Evolutionary conservation across 2,797 vertebrate genomes (phyloP), one percentile per base, ranked within the genome.

Genomic region (Diglossa cyanea): DNA sequence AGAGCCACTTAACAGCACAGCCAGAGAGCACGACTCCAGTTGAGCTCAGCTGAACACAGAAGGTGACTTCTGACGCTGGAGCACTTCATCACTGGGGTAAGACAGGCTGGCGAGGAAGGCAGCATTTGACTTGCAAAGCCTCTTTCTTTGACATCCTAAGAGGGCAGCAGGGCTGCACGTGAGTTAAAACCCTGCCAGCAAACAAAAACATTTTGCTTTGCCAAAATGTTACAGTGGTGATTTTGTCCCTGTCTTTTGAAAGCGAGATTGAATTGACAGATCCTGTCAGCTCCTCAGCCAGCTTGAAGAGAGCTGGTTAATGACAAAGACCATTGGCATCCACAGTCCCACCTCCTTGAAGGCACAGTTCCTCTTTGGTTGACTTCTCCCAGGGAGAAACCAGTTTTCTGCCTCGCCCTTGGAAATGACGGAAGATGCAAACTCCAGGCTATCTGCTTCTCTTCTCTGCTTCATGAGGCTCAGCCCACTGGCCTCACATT

Each of bases 41-140:
- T 61, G 55, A 93, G 92, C 92, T 96, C 83, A 94, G 74, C 80
- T 89, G 91, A 96, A 40, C 74, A 66, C 67, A 73, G 92, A 96
- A 95, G 92, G 94, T 95, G 94, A 96, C 95, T 96, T 66, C 80
- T 95, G 70, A 73, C 1, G 0, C 77, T 31, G 35, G 44, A 90
- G 55, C 84, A 88, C 60, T 94, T 92, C 31, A 75, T 93, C 86
- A 94, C 25, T 17, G 1, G 35, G 57, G 25, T 65, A 72, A 86
- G 8, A 4, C 2, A 1, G 47, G 60, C 51, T 55, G 54, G 58
- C 48, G 25, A 88, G 57, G 79, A 78, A 61, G 39, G 33, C 58
- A 62, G 73, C 11, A 7, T 65, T 58, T 44, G 54, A 66, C 77
- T 47, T 70, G 77, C 9, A 2, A 86, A 93, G 40, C 74, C 77